These are phyloP conservation scores for Catharus ustulatus DNA, from an alignment of 2,797 vertebrate genomes.

Conservation along the genomic window DNA sequence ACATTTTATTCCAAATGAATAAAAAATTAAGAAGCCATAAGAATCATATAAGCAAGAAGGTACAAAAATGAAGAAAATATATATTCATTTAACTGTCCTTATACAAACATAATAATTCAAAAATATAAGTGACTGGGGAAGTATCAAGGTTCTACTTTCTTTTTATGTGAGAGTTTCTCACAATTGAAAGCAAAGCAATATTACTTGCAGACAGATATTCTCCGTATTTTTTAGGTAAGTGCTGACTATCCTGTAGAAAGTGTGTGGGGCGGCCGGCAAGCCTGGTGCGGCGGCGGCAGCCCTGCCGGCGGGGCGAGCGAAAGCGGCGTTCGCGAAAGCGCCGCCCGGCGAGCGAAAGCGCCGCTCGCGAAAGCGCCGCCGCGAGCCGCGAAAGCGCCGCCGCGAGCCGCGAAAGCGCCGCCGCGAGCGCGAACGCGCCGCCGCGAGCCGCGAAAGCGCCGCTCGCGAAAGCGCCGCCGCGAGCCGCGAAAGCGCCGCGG, in stretches of 20 bases:
- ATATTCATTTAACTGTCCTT: background rate
- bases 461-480: too few species aligned
- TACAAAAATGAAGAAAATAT: background rate
- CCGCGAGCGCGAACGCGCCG: too few species aligned
- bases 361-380: too few species aligned
- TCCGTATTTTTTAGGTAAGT: conserved; percentile 41
- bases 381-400: too few species aligned
- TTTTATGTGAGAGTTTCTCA: background rate
- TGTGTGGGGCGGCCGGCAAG: too few species aligned
- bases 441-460: too few species aligned
- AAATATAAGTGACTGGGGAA: background rate
- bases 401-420: too few species aligned
- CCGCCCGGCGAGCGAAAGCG: too few species aligned
- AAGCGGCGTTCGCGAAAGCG: too few species aligned
- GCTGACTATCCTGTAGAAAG: background rate
- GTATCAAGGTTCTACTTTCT: background rate
- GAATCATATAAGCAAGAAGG: background rate
- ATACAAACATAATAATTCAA: background rate
- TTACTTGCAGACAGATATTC: background rate
- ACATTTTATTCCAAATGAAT: background rate
- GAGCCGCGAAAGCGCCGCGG: too few species aligned
- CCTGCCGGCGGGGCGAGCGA: too few species aligned
- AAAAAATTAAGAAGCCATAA: background rate
- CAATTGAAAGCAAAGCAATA: background rate
- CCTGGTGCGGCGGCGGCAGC: too few species aligned